Evolutionary conservation across 2,888 invertebrate genomes (phyloP), one percentile per base, ranked within the genome.

Genomic region (Metallyticus violacea): DNA sequence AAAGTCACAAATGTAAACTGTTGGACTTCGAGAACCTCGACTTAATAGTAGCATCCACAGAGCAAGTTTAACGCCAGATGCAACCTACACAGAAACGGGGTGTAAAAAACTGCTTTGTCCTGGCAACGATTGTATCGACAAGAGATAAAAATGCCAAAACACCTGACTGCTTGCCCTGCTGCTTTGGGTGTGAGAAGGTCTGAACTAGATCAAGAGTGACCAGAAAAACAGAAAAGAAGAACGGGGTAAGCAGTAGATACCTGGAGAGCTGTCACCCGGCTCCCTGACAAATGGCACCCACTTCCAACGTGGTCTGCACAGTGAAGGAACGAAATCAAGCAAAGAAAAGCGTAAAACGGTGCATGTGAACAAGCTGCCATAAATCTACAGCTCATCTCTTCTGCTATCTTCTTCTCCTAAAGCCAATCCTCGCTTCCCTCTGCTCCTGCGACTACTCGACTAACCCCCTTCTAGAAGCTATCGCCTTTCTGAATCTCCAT

Each of bases 281-380:
- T 7, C 28, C 25, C 77, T 85, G 81, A 85, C 62, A 85, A 76
- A 85, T 85, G 76, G 85, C 81, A 26, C 26, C 77, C 27, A n/a
- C n/a, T n/a, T n/a, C n/a, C n/a, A 15, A 77, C 7, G 76, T 7
- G 28, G 25, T 25, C 85, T 78, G 77, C 78, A 79, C 77, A 29
- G 30, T 28, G 79, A 80, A 80, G 27, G 30, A 30, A 29, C 85
- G 85, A 22, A 62, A 62, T 62, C 40, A 62, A 62, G 40, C 40
- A 62, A 62, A 62, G 40, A 62, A 62, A 62, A 62, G 15, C 40
- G 40, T 62, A 62, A 62, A 62, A 62, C 40, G 40, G 40, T 62
- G 40, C 40, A 62, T 62, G 40, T 62, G 40, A 85, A 29, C 77
- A 80, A 40, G 30, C 40, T 62, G 26, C 85, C 30, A 85, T 85